Conservation (phyloP, 2,797 vertebrate genomes). For the Gadopsis marmoratus region DNA sequence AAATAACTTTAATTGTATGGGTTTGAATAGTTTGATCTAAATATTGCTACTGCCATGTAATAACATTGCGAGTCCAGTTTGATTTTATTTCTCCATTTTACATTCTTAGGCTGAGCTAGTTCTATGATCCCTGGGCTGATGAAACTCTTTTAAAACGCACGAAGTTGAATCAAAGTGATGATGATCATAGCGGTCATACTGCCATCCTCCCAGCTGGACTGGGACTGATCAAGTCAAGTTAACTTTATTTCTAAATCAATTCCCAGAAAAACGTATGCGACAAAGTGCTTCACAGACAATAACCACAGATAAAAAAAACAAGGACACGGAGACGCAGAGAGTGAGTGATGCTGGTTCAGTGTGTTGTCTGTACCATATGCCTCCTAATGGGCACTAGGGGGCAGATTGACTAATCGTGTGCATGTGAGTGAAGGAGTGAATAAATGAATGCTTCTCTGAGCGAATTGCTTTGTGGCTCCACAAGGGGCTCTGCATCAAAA, state of each 20-base stretch:
- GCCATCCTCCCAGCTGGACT: constrained; percentile 56
- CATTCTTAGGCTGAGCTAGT: neutral
- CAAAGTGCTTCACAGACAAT: constrained; percentile 54
- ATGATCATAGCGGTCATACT: neutral
- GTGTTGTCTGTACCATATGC: constrained; percentile 43
- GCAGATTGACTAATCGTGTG: constrained; percentile 52
- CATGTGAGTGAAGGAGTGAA: constrained; percentile 50
- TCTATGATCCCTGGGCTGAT: neutral
- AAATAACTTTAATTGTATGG: neutral
- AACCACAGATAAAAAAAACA: constrained; percentile 59
- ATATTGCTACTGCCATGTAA: neutral
- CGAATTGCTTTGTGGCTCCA: constrained; percentile 36
- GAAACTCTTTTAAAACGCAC: neutral
- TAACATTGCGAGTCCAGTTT: neutral
- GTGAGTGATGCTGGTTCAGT: constrained; percentile 47
- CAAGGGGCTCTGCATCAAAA: constrained; percentile 30
- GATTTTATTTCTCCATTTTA: neutral
- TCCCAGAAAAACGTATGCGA: constrained; percentile 53
- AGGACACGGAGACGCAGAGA: constrained; percentile 50
- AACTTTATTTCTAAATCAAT: constrained; percentile 63
- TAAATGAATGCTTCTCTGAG: constrained; percentile 53
- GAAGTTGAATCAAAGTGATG: neutral
- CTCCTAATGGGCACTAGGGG: constrained; percentile 54
- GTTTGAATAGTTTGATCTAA: neutral
- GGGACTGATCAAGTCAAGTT: constrained; percentile 51